Percentiles rank a stretch among this genome's conserved stretches.
phyloP scores from a whole-genome alignment of 2,797 vertebrate genomes.

The Onychomys leucogaster region DNA sequence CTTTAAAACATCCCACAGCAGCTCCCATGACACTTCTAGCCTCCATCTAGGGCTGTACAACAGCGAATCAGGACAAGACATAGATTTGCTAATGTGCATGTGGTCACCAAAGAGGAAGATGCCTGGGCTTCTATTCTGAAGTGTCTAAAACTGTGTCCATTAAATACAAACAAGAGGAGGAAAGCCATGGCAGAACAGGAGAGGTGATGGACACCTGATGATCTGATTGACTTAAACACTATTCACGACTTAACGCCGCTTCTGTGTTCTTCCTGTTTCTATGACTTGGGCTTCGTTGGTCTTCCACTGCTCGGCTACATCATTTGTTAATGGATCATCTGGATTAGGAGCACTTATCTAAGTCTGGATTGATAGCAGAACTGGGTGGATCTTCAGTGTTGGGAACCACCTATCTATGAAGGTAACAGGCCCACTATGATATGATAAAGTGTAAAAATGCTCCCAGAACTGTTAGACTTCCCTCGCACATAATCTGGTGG shows the following conservation, averaged over 20 bases:
- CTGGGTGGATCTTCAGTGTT: background rate
- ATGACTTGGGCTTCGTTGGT: rapidly evolving
- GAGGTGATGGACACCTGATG: background rate
- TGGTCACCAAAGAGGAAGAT: background rate
- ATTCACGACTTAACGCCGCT: background rate
- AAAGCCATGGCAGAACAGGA: background rate
- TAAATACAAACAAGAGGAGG: background rate
- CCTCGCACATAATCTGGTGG: conserved; percentile 50
- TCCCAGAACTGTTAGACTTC: conserved; percentile 32
- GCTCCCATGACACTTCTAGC: background rate
- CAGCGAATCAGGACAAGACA: background rate
- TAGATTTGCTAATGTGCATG: background rate
- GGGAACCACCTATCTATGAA: conserved; percentile 84
- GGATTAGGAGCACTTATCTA: background rate
- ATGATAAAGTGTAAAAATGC: conserved; percentile 64
- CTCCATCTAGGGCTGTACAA: background rate
- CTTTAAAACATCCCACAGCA: background rate
- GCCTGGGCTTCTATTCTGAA: background rate
- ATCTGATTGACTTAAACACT: background rate
- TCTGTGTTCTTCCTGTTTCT: background rate
- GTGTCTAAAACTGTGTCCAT: background rate
- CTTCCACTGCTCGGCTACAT: background rate
- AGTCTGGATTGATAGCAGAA: background rate
- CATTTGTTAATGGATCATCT: background rate
- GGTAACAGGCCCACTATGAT: conserved; percentile 76